Evolutionary conservation across 1,140 invertebrate genomes (phyloP).

Genomic region (Cydia amplana): DNA sequence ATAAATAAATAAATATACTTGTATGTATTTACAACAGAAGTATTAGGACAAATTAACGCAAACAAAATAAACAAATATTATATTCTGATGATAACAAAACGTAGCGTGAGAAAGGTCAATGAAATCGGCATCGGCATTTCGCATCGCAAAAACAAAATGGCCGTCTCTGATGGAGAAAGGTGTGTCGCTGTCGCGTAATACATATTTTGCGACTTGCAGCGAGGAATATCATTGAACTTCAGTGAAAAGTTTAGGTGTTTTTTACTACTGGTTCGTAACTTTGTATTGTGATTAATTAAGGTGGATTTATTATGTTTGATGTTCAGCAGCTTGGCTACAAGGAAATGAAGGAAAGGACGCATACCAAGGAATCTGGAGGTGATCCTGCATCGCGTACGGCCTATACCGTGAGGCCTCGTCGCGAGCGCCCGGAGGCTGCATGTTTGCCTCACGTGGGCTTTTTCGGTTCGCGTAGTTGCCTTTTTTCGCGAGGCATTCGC

Average conservation of each 20-base stretch:
- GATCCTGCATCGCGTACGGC: conserved; percentile 53
- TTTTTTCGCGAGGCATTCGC: conserved; percentile 46
- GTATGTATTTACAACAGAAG: not conserved
- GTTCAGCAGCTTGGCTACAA: conserved; percentile 53
- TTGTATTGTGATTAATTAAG: conserved; percentile 76
- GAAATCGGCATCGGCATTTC: conserved; percentile 42
- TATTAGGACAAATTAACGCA: not conserved
- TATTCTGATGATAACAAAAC: not conserved
- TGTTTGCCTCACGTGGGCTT: conserved; percentile 67
- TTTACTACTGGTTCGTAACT: conserved; percentile 75
- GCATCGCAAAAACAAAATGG: conserved; percentile 69
- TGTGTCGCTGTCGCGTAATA: conserved; percentile 68
- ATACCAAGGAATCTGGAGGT: conserved; percentile 53
- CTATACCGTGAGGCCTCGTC: conserved; percentile 66
- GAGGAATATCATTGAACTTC: conserved; percentile 61
- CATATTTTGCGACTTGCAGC: conserved; percentile 47
- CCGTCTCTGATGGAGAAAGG: conserved; percentile 66
- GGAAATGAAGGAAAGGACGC: conserved; percentile 41
- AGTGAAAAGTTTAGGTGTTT: conserved; percentile 74
- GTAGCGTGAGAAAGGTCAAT: conserved; percentile 23
- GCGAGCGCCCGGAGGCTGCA: conserved; percentile 71
- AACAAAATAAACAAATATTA: not conserved
- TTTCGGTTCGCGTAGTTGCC: conserved; percentile 54
- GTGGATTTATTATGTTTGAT: conserved; percentile 75
- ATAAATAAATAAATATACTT: too few species aligned